Evolutionary conservation across 2,888 invertebrate species (phyloP), one percentile per base, ranked within the genome.

Genomic region (Andrena bicolor): DNA sequence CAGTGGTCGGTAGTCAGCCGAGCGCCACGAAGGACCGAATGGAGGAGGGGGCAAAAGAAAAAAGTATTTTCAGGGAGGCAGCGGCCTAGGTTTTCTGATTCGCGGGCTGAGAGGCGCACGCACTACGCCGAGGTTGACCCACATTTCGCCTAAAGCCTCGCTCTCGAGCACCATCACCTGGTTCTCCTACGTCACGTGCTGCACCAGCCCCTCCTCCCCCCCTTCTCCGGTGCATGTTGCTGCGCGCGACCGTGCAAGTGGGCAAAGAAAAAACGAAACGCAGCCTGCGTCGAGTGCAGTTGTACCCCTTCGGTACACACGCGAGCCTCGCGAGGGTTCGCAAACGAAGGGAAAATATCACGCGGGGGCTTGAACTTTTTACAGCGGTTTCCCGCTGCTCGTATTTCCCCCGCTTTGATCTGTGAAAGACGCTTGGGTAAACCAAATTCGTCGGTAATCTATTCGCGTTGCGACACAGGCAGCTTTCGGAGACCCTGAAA

Each of bases 101-200:
- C 65, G 73, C 65, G 35, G 41, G 58, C 48, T n/a, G 80, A 77
- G 80, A 77, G 76, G 64, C 80, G 82, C 80, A 86, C 86, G 86
- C 86, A 82, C 82, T 56, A 48, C 72, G 72, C 53, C 73, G 63
- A 70, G 74, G 72, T 72, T 85, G 86, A 86, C 86, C 86, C 76
- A 86, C 75, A 86, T 86, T 86, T 63, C 76, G 64, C 61, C 72
- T 20, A 71, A 81, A 80, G 75, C 76, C 76, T 72, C 76, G 60
- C 56, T 49, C 83, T 82, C 80, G 86, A 85, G 86, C 78, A 74
- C 85, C 86, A 81, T 86, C 79, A 81, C 77, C 85, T 70, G 83
- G 48, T 70, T 80, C 74, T 60, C 8, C 61, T 65, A 53, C 82
- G 77, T 84, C 84, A 78, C 72, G 81, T 84, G 77, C 74, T 77